phyloP scores from a whole-genome alignment of 2,888 invertebrate genomes.

The Leptopilina myrica region DNA sequence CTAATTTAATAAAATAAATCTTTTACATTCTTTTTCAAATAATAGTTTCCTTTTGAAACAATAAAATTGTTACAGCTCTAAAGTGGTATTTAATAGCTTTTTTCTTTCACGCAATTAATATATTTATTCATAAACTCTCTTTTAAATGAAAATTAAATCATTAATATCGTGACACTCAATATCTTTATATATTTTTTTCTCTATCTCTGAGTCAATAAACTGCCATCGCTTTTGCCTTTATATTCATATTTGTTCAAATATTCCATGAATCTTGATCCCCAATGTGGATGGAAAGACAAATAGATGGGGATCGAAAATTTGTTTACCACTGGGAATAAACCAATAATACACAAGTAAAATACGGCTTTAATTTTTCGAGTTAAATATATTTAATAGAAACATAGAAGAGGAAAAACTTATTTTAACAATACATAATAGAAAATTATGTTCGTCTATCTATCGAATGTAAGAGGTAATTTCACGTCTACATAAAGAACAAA shows the following conservation, averaged over 20 bases:
- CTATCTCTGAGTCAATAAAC: neutral
- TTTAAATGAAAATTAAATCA: too few species aligned
- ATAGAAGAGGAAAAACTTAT: neutral
- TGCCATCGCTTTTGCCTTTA: neutral
- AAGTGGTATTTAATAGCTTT: too few species aligned
- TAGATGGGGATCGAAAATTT: neutral
- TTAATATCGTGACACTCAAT: too few species aligned
- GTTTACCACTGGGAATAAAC: neutral
- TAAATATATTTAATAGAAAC: neutral
- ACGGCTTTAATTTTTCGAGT: neutral
- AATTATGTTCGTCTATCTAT: neutral
- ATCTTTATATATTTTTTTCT: neutral
- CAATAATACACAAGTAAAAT: conserved; percentile 3
- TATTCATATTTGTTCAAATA: neutral
- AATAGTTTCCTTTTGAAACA: too few species aligned
- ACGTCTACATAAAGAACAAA: neutral
- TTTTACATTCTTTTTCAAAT: too few species aligned
- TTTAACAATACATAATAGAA: neutral
- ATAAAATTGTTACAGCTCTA: too few species aligned
- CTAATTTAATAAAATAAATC: too few species aligned
- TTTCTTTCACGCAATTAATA: too few species aligned
- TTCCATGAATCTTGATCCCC: conserved; percentile 6
- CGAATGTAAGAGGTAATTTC: too few species aligned
- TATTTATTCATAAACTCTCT: too few species aligned
- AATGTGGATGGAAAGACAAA: neutral